Evolutionary conservation across 2,113 vertebrate genomes (phyloP), one percentile per base, ranked within the genome.

Genomic region (Stegostoma tigrinum): DNA sequence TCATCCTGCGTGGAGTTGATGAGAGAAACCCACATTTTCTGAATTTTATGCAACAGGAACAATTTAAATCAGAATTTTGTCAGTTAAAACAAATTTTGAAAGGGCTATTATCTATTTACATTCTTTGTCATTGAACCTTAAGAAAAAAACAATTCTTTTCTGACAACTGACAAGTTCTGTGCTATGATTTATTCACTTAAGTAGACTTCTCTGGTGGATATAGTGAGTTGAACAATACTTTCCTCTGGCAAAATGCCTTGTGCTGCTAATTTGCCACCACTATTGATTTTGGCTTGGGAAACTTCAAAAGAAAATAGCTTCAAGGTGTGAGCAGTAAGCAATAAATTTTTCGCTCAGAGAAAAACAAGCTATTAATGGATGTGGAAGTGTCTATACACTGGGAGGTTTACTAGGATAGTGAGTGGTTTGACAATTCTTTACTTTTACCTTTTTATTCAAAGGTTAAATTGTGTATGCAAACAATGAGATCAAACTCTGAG

Each of bases 301-400:
- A 70, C 34, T 45, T 94, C 91, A 94, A 70, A 67, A 94, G 66
- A 68, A 94, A 61, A 90, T 90, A 90, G 87, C 87, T 90, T 52
- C 87, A 55, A 90, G 87, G 87, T 90, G 87, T 55, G 27, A 61
- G 12, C 24, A 3, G 87, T 61, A 61, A 90, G 52, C 52, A 90
- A 64, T 90, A 90, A 90, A 90, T 64, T 61, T 90, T n/a, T 61
- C 27, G 61, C 87, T 61, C 30, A 61, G 23, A 17, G 27, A 90
- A 70, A 45, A 30, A 45, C 3, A 42, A 70, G 66, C 21, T 68
- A 67, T 38, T 94, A 67, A 24, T 94, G 90, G 66, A 70, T 68
- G 91, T 55, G n/a, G 45, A n/a, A 38, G 64, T 45, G 23, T 42
- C 64, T 68, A 34, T 67, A 70, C 12, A 68, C 10, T 94, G 66